These are phyloP conservation scores for Trissolcus japonicus DNA, from an alignment of 2,888 invertebrate species.

Conservation along the genomic window DNA sequence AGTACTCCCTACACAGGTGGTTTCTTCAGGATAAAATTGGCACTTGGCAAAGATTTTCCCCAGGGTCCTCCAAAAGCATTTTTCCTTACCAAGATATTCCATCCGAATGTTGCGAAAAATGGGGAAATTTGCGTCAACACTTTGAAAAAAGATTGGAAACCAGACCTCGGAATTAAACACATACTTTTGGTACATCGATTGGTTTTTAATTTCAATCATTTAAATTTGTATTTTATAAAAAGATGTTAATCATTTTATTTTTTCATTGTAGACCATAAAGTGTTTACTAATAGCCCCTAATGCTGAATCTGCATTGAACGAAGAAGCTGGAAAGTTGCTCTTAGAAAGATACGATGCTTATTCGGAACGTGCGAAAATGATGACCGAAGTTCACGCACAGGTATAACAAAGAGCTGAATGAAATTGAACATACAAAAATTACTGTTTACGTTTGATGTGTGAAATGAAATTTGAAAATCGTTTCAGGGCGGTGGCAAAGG, in stretches of 20 bases:
- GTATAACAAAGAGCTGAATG: conserved; percentile 69
- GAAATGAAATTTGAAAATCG: background rate
- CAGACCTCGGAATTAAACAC: conserved; percentile 96
- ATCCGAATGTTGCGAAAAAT: conserved; percentile 95
- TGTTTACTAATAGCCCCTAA: conserved; percentile 98
- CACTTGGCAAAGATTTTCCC: conserved; percentile 94
- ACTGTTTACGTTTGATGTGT: background rate
- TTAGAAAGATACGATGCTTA: conserved; percentile 96
- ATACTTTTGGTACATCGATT: conserved; percentile 84
- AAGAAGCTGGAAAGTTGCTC: conserved; percentile 95
- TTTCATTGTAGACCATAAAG: conserved; percentile 85
- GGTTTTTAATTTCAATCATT: conserved; percentile 50
- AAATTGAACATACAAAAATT: background rate
- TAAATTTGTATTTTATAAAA: background rate
- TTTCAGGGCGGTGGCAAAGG: conserved; percentile 68
- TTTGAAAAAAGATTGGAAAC: conserved; percentile 96
- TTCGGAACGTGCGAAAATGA: conserved; percentile 90
- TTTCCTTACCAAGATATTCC: conserved; percentile 97
- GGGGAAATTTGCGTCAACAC: conserved; percentile 99
- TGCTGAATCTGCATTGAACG: conserved; percentile 97
- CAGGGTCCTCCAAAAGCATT: conserved; percentile 93
- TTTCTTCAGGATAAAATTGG: conserved; percentile 91
- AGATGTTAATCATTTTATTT: conserved; percentile 4
- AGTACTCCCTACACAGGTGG: conserved; percentile 95
- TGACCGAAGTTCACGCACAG: conserved; percentile 93